Evolutionary conservation across 2,113 vertebrate genomes (phyloP), one percentile per base, ranked within the genome.

Genomic region (Atherinomorus stipes): DNA sequence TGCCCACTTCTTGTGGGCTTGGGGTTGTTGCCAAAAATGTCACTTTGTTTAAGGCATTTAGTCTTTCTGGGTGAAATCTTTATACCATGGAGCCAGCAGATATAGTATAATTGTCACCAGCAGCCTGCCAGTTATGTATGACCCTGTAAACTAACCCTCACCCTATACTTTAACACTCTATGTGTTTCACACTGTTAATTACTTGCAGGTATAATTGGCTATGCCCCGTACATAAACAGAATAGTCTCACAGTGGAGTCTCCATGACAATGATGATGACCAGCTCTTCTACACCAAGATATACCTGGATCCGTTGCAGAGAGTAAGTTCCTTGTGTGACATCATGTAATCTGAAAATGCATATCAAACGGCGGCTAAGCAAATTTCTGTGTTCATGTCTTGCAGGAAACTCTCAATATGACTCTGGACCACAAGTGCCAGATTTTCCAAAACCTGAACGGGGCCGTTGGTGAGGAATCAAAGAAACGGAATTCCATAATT

Each of bases 381-480:
- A 38, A 22, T 66, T 13, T 64, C 0, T 64, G 10, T 71, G 18
- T 84, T 40, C 19, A 11, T 73, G 11, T 79, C 45, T 94, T 90
- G 88, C 88, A 99, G 97, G 94, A 95, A 84, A 90, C 25, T 56
- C 84, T 98, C 76, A 99, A 99, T 83, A 96, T 99, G 88, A 98
- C 96, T 59, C 87, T 99, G 94, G 98, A 99, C 90, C 97, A 99
- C 90, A 98, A 95, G 87, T 98, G 96, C 89, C 91, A 93, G 81
- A 97, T 99, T 93, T 99, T 99, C 90, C 98, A 99, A 91, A 95
- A 96, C 71, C 87, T 99, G 72, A 97, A 98, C 62, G 98, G 96
- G 74, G 97, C 98, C 57, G 77, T 96, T 76, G 97, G 98, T 99
- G 92, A 94, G 96, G 82, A 47, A 71, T 71, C 28, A 38, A 50